Percentiles rank a stretch among this genome's conserved stretches.
Evolutionary conservation across 2,113 vertebrate species (phyloP).

Genomic region (Taurulus bubalis): DNA sequence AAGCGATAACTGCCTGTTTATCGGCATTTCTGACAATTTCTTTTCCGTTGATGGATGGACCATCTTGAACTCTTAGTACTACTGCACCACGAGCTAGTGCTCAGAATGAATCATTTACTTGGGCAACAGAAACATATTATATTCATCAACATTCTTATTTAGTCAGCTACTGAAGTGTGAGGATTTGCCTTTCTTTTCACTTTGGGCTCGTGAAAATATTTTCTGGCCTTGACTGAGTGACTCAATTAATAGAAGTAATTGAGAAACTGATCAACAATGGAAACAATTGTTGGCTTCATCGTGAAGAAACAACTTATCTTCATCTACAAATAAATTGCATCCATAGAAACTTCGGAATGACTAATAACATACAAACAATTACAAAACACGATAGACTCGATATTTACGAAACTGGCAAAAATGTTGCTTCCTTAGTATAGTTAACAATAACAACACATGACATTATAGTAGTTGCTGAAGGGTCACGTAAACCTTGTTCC

Average conservation of each 20-base stretch:
- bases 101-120: neutral
- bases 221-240: neutral
- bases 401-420: neutral
- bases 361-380: neutral
- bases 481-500: no score
- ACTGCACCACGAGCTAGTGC: neutral
- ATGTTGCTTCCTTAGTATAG: neutral
- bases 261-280: neutral
- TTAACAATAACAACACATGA: neutral
- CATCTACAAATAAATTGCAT: neutral
- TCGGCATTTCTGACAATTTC: neutral
- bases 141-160: neutral
- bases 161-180: neutral
- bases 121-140: neutral
- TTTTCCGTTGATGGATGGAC: neutral
- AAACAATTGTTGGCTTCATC: neutral
- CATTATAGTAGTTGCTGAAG: neutral
- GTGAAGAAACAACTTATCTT: neutral
- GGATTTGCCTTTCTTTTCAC: neutral
- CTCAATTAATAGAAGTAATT: neutral
- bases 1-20: neutral
- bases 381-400: neutral
- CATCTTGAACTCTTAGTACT: neutral
- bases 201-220: no score
- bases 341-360: neutral